Conservation (phyloP, 2,113 vertebrate genomes). For the Elgaria multicarinata region DNA sequence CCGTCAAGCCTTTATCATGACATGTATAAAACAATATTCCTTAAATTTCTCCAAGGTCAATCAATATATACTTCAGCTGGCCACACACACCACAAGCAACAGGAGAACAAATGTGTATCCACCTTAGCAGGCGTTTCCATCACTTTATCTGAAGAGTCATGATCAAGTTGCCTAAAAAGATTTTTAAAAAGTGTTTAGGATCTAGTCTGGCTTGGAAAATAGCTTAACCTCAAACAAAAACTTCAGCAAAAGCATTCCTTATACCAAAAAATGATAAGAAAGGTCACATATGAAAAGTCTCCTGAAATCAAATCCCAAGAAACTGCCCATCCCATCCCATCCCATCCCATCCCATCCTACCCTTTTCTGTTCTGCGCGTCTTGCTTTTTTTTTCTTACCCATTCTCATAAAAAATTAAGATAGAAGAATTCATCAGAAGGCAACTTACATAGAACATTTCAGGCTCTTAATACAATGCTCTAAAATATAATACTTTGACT, state of each 20-base stretch:
- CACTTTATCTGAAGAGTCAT: slow-evolving; percentile 74
- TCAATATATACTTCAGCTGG: slow-evolving; percentile 61
- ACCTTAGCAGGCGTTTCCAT: slow-evolving; percentile 74
- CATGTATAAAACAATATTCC: not conserved
- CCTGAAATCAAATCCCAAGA: not conserved
- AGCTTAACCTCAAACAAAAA: not conserved
- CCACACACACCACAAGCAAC: slow-evolving; percentile 57
- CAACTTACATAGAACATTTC: not conserved
- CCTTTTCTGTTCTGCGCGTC: not conserved
- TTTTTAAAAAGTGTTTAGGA: slow-evolving; percentile 62
- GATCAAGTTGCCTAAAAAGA: slow-evolving; percentile 74
- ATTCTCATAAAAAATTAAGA: not conserved
- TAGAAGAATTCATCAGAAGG: not conserved
- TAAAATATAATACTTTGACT: no score
- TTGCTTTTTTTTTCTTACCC: not conserved
- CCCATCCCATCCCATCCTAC: not conserved
- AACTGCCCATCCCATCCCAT: not conserved
- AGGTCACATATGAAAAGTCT: not conserved
- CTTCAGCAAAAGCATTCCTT: not conserved
- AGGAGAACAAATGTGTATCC: slow-evolving; percentile 40
- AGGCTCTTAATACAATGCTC: not conserved
- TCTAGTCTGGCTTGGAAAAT: not conserved
- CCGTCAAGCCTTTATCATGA: not conserved
- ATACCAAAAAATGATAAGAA: not conserved
- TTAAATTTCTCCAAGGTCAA: not conserved